These are phyloP conservation scores for Heliconius hewitsoni DNA, from an alignment of 1,140 invertebrate genomes.

Conservation along the genomic window DNA sequence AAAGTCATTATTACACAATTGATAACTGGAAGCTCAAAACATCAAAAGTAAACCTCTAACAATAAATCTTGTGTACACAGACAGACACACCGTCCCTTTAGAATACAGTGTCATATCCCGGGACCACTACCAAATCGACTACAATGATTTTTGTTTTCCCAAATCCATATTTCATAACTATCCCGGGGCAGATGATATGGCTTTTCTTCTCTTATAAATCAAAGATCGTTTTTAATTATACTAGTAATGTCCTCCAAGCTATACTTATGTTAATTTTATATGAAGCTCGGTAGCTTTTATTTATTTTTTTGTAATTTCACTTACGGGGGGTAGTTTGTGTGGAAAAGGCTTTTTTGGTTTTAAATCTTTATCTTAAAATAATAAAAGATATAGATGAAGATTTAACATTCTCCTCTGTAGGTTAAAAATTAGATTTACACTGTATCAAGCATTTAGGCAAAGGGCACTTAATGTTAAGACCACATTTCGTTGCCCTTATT, in stretches of 20 bases:
- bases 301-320: constrained; percentile 48
- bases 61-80: not conserved
- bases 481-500: not conserved
- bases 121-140: constrained; percentile 11
- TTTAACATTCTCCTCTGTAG: no score
- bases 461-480: no score
- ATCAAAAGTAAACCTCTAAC: not conserved
- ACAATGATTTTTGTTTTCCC: constrained; percentile 39
- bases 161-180: constrained; percentile 48
- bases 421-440: no score
- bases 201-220: constrained; percentile 46
- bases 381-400: no score
- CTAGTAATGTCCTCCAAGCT: constrained; percentile 41
- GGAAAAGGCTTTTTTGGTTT: constrained; percentile 34
- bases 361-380: not conserved
- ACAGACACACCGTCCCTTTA: not conserved
- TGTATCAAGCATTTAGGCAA: no score
- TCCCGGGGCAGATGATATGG: constrained; percentile 42
- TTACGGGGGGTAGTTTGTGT: constrained; percentile 2
- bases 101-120: not conserved
- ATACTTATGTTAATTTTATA: constrained; percentile 53
- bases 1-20: not conserved
- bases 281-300: constrained; percentile 46
- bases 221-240: constrained; percentile 49
- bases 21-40: not conserved